Percentiles rank a stretch among this genome's conserved stretches.
Evolutionary conservation across 1,140 invertebrate genomes (phyloP).

Genomic region (Teleopsis dalmanni): DNA sequence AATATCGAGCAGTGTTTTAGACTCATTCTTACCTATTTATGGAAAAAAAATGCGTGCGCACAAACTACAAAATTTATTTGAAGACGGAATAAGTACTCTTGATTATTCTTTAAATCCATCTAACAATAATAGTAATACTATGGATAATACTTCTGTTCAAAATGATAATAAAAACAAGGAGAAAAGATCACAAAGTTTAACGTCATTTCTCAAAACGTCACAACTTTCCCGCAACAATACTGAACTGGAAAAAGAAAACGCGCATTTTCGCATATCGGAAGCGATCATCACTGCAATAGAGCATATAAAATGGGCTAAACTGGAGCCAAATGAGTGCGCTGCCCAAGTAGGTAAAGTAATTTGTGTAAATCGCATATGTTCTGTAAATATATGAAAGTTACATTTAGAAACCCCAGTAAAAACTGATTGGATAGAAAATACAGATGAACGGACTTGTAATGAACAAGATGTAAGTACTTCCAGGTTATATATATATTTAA

Average conservation of each 20-base stretch:
- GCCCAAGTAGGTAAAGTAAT: conserved; percentile 7
- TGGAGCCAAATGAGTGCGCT: conserved; percentile 2
- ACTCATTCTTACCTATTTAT: conserved; percentile 38
- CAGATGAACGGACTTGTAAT: no score
- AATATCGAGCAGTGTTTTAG: conserved; percentile 18
- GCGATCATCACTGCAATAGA: conserved; percentile 78
- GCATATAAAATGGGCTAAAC: conserved; percentile 50
- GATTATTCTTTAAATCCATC: conserved; percentile 16
- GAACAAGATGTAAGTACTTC: no score
- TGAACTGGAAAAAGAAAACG: conserved; percentile 77
- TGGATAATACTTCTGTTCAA: conserved; percentile 39
- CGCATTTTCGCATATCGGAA: conserved; percentile 79
- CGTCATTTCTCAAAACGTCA: conserved; percentile 64
- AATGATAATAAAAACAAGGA: conserved; percentile 47
- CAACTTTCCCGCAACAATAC: conserved; percentile 64
- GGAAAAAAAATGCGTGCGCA: conserved; percentile 50
- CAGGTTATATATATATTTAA: no score
- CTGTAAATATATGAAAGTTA: no score
- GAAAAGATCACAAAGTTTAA: conserved; percentile 61
- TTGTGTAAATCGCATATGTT: background rate
- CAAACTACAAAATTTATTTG: conserved; percentile 56
- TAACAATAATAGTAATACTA: no score
- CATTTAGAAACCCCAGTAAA: no score
- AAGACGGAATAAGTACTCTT: conserved; percentile 47
- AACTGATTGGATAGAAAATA: no score